A percentile compares a stretch with the other conserved stretches of the same genome.
These are phyloP conservation scores for Drosophila persimilis DNA, from an alignment of 1,140 invertebrate species.

Conservation along the genomic window DNA sequence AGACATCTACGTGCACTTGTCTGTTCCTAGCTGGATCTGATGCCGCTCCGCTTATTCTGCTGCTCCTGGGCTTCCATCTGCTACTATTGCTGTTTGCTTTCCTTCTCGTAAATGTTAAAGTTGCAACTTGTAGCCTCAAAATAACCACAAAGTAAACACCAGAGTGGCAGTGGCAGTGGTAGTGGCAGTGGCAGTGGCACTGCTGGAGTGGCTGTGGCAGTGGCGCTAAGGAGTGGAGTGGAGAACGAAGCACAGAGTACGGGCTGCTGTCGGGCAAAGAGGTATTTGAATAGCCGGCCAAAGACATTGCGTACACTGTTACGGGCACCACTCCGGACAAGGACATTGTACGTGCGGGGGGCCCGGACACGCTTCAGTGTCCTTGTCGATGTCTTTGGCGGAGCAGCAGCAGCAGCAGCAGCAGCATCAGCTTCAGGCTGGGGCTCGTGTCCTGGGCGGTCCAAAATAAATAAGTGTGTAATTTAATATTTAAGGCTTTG, in stretches of 20 bases:
- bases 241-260: background rate
- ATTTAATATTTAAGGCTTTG: constrained; percentile 80
- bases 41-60: constrained; percentile 4
- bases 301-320: constrained; percentile 58
- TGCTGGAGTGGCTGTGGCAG: background rate
- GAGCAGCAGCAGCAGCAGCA: constrained; percentile 10
- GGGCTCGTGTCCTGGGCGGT: constrained; percentile 19
- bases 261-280: constrained; percentile 20
- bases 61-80: constrained; percentile 11
- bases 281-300: constrained; percentile 71
- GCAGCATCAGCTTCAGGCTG: constrained; percentile 7
- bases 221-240: constrained; percentile 4
- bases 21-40: constrained; percentile 14
- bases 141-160: constrained; percentile 80
- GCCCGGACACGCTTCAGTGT: constrained; percentile 15
- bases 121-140: constrained; percentile 80
- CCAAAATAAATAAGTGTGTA: constrained; percentile 78
- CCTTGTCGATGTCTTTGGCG: constrained; percentile 39
- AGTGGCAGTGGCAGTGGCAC: constrained; percentile 28
- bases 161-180: constrained; percentile 50
- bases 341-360: constrained; percentile 49
- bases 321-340: constrained; percentile 25
- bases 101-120: constrained; percentile 67
- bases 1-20: background rate
- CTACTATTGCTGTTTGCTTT: constrained; percentile 47